Percentiles rank a stretch among this genome's conserved stretches.
Evolutionary conservation across 2,888 invertebrate species (phyloP).

Genomic region (Mimas tiliae): DNA sequence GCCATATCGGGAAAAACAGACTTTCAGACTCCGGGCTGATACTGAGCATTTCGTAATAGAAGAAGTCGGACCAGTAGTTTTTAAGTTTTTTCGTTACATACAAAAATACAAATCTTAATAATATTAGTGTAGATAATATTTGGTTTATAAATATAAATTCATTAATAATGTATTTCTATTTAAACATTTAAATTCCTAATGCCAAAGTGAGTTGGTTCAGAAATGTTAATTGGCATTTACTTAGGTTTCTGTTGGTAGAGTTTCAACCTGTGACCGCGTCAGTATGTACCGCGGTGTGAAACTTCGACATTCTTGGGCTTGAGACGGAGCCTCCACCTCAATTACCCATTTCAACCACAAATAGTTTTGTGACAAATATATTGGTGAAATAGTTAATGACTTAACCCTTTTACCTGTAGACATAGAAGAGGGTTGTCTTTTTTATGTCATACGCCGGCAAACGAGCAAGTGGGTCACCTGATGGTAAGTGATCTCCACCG

Average conservation of each 20-base stretch:
- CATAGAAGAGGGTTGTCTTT: too few species aligned
- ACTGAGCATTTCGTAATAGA: too few species aligned
- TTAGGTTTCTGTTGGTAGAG: neutral
- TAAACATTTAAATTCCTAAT: neutral
- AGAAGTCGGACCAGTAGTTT: too few species aligned
- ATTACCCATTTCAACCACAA: constrained; percentile 10
- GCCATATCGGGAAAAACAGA: too few species aligned
- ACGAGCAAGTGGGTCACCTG: too few species aligned
- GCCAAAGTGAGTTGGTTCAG: neutral
- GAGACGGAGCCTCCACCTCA: neutral
- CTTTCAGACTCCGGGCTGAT: too few species aligned
- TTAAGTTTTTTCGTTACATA: too few species aligned
- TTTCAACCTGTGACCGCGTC: neutral
- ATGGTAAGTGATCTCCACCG: too few species aligned
- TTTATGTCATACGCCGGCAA: too few species aligned
- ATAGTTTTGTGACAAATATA: constrained; percentile 8
- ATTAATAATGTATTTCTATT: neutral
- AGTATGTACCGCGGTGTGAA: neutral
- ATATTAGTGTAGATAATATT: too few species aligned
- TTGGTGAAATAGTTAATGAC: neutral
- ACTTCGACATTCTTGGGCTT: constrained; percentile 2
- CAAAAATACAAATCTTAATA: too few species aligned
- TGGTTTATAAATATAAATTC: neutral
- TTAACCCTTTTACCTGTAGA: neutral
- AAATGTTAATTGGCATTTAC: constrained; percentile 11